Evolutionary conservation across 1,140 invertebrate genomes (phyloP).

Genomic region (Hydropsyche tenuis): DNA sequence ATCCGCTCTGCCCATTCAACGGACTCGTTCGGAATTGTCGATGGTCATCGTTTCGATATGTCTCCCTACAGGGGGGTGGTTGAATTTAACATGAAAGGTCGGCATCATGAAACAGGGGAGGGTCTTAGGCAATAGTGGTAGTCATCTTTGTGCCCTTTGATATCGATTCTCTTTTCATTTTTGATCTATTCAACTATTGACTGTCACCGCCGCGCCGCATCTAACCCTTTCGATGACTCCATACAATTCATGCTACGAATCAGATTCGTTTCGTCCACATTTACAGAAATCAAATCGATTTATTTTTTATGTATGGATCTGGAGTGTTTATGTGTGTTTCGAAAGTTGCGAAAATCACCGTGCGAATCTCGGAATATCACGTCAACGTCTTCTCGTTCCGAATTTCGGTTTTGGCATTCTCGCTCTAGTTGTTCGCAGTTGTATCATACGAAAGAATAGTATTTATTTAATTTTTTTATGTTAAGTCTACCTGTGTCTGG

Average conservation of each 20-base stretch:
- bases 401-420: neutral
- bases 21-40: slow-evolving; percentile 31
- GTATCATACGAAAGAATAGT: neutral
- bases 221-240: slow-evolving; percentile 18
- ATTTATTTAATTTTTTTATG: neutral
- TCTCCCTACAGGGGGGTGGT: slow-evolving; percentile 20
- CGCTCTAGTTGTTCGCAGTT: slow-evolving; percentile 5
- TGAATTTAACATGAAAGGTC: neutral
- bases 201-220: neutral
- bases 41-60: slow-evolving; percentile 32
- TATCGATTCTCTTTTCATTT: slow-evolving; percentile 1
- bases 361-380: too few relatives aligned
- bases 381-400: neutral
- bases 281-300: neutral
- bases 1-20: slow-evolving; percentile 22
- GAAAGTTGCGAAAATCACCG: too few relatives aligned
- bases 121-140: neutral
- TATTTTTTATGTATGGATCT: too few relatives aligned
- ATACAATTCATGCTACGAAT: neutral
- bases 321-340: too few relatives aligned
- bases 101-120: neutral
- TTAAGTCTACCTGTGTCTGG: neutral
- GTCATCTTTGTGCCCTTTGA: slow-evolving; percentile 10
- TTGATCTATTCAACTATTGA: neutral
- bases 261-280: neutral